These are phyloP conservation scores for Nasua narica DNA, from an alignment of 2,797 vertebrate species.

Conservation along the genomic window DNA sequence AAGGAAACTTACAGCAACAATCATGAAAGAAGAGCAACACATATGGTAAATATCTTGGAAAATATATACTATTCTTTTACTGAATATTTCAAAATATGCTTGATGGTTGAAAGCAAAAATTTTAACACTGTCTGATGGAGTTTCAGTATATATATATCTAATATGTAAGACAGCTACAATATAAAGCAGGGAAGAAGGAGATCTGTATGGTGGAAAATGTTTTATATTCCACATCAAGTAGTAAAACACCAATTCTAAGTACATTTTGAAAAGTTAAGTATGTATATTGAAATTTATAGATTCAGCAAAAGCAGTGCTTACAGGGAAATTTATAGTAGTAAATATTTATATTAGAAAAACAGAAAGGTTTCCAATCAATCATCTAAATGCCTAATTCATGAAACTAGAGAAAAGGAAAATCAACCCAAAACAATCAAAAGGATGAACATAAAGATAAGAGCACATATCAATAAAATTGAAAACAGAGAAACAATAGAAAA, in stretches of 20 bases:
- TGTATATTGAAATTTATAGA: neutral
- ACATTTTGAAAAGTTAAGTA: slow-evolving; percentile 11
- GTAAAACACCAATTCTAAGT: slow-evolving; percentile 27
- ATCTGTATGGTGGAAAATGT: neutral
- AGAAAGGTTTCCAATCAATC: neutral
- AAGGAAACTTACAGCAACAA: neutral
- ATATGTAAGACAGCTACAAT: neutral
- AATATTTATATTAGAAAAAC: slow-evolving; percentile 12
- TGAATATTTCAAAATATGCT: neutral
- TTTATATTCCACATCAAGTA: neutral
- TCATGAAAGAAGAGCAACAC: neutral
- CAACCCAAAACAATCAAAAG: neutral
- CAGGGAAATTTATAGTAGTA: neutral
- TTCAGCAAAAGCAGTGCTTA: neutral
- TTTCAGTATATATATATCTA: neutral
- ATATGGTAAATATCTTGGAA: neutral
- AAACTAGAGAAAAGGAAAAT: slow-evolving; percentile 4
- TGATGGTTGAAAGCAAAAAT: neutral
- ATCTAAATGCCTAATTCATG: neutral
- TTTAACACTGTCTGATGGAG: neutral
- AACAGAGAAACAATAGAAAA: neutral
- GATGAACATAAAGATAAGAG: neutral
- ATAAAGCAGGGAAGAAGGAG: neutral
- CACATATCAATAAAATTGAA: neutral
- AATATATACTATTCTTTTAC: neutral